These are phyloP conservation scores for Andrena cerasifolii DNA, from an alignment of 1,140 invertebrate genomes.

Conservation along the genomic window DNA sequence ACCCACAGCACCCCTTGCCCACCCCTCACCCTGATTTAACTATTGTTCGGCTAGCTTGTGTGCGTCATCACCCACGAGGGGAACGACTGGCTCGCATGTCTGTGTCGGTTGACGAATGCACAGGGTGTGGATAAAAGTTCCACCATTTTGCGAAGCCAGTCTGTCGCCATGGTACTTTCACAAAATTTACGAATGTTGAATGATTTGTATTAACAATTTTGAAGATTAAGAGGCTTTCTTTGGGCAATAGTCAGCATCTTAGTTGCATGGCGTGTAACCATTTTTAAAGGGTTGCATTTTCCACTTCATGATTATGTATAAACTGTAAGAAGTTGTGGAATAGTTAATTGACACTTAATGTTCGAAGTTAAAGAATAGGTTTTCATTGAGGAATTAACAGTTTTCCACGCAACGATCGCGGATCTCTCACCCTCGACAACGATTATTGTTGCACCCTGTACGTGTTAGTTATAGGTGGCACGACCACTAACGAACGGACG, in stretches of 20 bases:
- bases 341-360: too few relatives aligned
- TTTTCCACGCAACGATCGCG: too few relatives aligned
- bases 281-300: too few relatives aligned
- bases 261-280: too few relatives aligned
- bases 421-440: constrained; percentile 1
- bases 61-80: constrained; percentile 47
- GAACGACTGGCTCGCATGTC: constrained; percentile 1
- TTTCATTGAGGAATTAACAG: too few relatives aligned
- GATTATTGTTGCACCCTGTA: constrained; percentile 40
- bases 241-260: too few relatives aligned
- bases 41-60: constrained; percentile 73
- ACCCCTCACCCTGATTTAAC: constrained; percentile 77
- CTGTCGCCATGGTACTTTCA: constrained; percentile 4
- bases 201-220: too few relatives aligned
- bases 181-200: not conserved
- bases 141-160: constrained; percentile 24
- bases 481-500: constrained; percentile 39
- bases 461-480: constrained; percentile 44
- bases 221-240: too few relatives aligned
- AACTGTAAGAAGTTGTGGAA: too few relatives aligned
- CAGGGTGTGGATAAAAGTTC: constrained; percentile 17
- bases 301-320: too few relatives aligned
- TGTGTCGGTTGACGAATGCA: constrained; percentile 3
- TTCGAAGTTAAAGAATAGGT: too few relatives aligned
- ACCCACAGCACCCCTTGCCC: constrained; percentile 77